A percentile compares a stretch with the other conserved stretches of the same genome.
These are phyloP conservation scores for Oreochromis mossambicus DNA, from an alignment of 2,797 vertebrate species.

Conservation along the genomic window DNA sequence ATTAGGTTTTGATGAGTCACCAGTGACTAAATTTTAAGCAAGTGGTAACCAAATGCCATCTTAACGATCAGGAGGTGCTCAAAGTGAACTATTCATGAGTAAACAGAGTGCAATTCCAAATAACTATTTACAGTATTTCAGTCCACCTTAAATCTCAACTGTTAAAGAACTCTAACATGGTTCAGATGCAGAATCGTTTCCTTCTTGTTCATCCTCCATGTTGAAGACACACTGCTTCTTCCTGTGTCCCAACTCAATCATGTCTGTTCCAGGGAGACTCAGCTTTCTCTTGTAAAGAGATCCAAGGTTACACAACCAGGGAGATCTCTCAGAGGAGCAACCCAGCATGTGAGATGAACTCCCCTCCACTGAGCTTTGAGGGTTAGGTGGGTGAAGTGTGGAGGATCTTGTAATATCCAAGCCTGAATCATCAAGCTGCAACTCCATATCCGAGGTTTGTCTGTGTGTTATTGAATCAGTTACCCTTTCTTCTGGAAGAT, in stretches of 20 bases:
- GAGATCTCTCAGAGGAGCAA: constrained; percentile 11
- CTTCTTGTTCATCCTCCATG: constrained; percentile 23
- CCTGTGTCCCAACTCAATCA: constrained; percentile 40
- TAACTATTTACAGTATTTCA: neutral
- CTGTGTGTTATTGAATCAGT: neutral
- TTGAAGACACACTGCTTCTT: constrained; percentile 72
- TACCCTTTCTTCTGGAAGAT: neutral
- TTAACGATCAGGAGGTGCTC: neutral
- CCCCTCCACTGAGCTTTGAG: neutral
- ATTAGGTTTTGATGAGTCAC: neutral
- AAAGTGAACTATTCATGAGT: neutral
- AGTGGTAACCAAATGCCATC: neutral
- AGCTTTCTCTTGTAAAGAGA: constrained; percentile 80
- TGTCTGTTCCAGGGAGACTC: constrained; percentile 56
- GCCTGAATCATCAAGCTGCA: constrained; percentile 28
- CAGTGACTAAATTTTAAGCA: neutral
- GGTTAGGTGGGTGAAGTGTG: neutral
- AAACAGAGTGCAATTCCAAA: constrained; percentile 10
- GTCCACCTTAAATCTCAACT: neutral
- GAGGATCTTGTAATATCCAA: neutral
- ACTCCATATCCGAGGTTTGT: constrained; percentile 18
- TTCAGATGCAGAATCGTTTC: constrained; percentile 4
- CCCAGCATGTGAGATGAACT: neutral
- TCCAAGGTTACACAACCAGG: constrained; percentile 6
- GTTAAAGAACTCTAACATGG: neutral